Base-by-base conservation (phyloP, 1,140 invertebrate genomes). In the Pygmarrhopalites habei region DNA sequence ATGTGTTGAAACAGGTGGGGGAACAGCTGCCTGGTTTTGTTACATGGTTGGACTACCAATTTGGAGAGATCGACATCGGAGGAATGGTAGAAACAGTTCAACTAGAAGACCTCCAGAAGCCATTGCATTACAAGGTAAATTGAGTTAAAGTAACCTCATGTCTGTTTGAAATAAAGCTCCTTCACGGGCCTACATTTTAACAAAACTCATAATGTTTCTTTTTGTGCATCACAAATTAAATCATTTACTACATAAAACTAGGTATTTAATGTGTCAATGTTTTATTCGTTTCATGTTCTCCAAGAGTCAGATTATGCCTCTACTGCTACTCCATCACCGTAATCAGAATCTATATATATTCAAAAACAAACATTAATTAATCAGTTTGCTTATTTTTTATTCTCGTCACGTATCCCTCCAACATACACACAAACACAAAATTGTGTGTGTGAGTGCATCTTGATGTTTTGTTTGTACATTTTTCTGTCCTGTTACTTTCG, bases 281-380 rank as follows among this genome's bases (percentile, higher is more conserved):
- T n/a, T n/a, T n/a, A n/a, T n/a, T n/a, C n/a, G n/a, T n/a, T n/a
- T n/a, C n/a, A n/a, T n/a, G n/a, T n/a, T n/a, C n/a, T n/a, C n/a
- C n/a, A n/a, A n/a, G n/a, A n/a, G n/a, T n/a, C n/a, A n/a, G n/a
- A n/a, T n/a, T n/a, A n/a, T 7, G 62, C 67, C 1, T 62, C 63
- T 1, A 67, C 66, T 5, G 62, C 66, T 1, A 68, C 67, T 4
- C 62, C 67, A 17, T 65, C 67, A 15, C 67, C 67, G 17, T 68
- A 55, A 49, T 15, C 23, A 49, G n/a, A n/a, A 41, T 12, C 12
- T 41, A 12, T 12, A 41, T 19, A 7, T 10, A 49, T 14, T 19
- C 46, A 49, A 7, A 7, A 12, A 23, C 19, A 19, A 5, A 19
- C 7, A 14, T 49, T 49, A 23, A 7, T 49, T 14, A 19, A 49